Conservation (phyloP, 2,113 vertebrate species). For the Dermatemys mawii region DNA sequence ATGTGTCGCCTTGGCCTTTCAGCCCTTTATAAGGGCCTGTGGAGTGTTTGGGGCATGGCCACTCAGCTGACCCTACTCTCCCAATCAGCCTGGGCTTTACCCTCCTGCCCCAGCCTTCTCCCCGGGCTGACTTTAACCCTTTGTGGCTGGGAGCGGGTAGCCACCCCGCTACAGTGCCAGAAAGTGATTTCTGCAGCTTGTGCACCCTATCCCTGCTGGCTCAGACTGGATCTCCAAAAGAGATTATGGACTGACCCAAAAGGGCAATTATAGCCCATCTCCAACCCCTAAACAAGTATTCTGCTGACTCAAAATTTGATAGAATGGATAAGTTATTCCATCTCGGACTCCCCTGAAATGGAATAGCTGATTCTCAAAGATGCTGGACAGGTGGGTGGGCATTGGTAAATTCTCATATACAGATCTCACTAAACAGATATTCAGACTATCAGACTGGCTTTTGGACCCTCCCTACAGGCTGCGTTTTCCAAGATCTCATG, state of each 20-base stretch:
- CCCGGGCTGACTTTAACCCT: no score
- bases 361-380: background rate
- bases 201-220: background rate
- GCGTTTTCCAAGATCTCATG: background rate
- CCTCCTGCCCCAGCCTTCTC: no score
- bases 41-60: no score
- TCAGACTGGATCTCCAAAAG: background rate
- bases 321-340: no score
- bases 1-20: no score
- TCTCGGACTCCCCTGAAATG: background rate
- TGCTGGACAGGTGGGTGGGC: fast-evolving
- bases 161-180: no score
- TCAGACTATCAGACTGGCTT: background rate
- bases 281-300: background rate
- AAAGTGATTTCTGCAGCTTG: background rate
- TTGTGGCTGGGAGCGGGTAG: no score
- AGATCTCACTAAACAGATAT: background rate
- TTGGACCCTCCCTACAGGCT: fast-evolving
- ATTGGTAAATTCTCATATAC: fast-evolving
- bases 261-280: background rate
- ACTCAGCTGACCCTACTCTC: no score
- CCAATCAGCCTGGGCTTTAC: no score
- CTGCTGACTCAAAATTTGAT: background rate
- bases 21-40: no score
- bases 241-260: background rate